Evolutionary conservation across 2,797 vertebrate genomes (phyloP).

Genomic region (Numenius phaeopus): DNA sequence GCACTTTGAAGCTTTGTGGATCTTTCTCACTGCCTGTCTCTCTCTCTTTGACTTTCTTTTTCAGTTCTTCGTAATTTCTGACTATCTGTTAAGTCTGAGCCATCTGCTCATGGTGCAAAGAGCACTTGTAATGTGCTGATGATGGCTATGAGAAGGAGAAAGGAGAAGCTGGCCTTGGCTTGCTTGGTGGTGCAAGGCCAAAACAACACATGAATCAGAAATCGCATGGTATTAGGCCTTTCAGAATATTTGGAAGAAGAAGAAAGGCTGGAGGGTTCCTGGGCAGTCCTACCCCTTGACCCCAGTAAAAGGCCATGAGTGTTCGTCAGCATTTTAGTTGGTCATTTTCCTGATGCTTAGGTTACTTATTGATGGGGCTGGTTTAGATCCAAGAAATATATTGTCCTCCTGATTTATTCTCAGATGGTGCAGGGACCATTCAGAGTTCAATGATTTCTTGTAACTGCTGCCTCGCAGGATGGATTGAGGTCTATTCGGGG

Average conservation of each 20-base stretch:
- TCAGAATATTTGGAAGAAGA: conserved; percentile 27
- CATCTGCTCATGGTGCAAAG: neutral
- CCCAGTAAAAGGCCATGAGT: conserved; percentile 58
- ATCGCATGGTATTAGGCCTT: neutral
- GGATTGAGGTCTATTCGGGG: conserved; percentile 40
- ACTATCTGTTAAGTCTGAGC: neutral
- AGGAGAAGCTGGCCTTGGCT: neutral
- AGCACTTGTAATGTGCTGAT: neutral
- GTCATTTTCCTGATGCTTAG: conserved; percentile 69
- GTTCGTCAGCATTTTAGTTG: conserved; percentile 64
- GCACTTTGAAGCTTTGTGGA: neutral
- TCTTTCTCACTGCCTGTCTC: neutral
- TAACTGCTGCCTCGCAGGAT: conserved; percentile 33
- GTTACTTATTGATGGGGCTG: conserved; percentile 71
- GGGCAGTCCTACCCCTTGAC: conserved; percentile 63
- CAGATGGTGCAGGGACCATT: conserved; percentile 37
- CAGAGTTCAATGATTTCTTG: conserved; percentile 60
- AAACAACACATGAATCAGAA: conserved; percentile 3
- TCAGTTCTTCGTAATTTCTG: neutral
- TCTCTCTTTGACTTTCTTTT: neutral
- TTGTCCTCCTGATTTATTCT: conserved; percentile 71
- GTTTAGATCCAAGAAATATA: conserved; percentile 71
- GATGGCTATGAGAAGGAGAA: neutral
- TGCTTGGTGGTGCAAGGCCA: neutral
- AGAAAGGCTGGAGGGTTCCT: conserved; percentile 45